A percentile compares a stretch with the other conserved stretches of the same genome.
Evolutionary conservation across 2,888 invertebrate genomes (phyloP).

Genomic region (Nebria brevicollis): DNA sequence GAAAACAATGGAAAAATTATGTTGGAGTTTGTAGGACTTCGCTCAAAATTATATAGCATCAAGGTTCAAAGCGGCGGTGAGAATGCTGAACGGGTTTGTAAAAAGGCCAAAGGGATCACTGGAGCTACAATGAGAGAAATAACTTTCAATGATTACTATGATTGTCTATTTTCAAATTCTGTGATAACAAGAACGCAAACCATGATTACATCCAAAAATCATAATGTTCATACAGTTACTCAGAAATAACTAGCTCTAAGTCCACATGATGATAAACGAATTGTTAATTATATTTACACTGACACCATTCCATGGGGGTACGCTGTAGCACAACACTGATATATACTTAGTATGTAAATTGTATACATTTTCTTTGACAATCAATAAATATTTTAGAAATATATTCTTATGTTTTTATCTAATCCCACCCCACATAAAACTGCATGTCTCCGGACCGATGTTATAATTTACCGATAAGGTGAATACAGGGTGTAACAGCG

Average conservation of each 20-base stretch:
- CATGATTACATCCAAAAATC: not conserved
- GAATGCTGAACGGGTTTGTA: slow-evolving; percentile 22
- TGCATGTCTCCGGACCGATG: too few species aligned
- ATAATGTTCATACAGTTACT: not conserved
- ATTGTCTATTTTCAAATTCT: not conserved
- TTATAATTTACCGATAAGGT: too few species aligned
- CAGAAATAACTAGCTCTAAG: too few species aligned
- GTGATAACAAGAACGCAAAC: not conserved
- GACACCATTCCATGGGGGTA: not conserved
- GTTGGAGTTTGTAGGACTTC: slow-evolving; percentile 54
- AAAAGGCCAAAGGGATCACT: slow-evolving; percentile 36
- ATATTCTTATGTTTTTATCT: too few species aligned
- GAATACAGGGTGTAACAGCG: too few species aligned
- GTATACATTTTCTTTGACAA: too few species aligned
- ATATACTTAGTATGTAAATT: too few species aligned
- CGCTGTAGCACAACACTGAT: not conserved
- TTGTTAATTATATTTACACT: not conserved
- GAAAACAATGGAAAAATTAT: slow-evolving; percentile 55
- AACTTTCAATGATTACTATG: not conserved
- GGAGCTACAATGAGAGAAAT: too few species aligned
- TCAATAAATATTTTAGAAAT: too few species aligned
- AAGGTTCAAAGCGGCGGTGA: slow-evolving; percentile 31
- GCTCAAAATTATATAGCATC: slow-evolving; percentile 50
- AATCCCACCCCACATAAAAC: too few species aligned
- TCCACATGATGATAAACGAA: too few species aligned